Percentiles rank a stretch among this genome's conserved stretches.
Conservation (phyloP, 2,888 invertebrate genomes). For the Pyrochroa serraticornis region DNA sequence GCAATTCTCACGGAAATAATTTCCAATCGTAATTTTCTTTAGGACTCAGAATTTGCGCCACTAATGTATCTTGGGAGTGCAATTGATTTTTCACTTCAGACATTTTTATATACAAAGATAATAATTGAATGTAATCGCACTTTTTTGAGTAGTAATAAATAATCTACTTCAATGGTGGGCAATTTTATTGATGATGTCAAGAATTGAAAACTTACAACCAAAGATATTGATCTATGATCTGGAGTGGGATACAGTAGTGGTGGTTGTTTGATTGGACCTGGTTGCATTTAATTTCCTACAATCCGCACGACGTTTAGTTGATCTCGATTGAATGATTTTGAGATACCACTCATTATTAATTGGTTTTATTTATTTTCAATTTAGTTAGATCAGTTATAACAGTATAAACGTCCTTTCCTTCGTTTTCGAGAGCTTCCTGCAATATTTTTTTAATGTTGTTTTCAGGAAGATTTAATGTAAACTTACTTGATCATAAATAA, state of each 20-base stretch:
- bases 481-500: conserved; percentile 90
- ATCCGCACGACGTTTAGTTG: conserved; percentile 65
- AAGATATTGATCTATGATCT: conserved; percentile 51
- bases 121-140: conserved; percentile 74
- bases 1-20: conserved; percentile 68
- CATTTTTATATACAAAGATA: conserved; percentile 65
- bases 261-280: conserved; percentile 54
- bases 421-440: conserved; percentile 52
- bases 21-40: conserved; percentile 64
- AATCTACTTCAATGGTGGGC: conserved; percentile 63
- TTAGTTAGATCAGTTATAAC: conserved; percentile 50
- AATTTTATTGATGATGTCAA: background rate
- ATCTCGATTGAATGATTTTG: conserved; percentile 62
- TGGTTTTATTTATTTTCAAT: conserved; percentile 48
- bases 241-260: conserved; percentile 53
- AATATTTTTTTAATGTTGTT: background rate
- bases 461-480: conserved; percentile 1
- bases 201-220: conserved; percentile 42
- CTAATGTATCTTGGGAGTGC: conserved; percentile 64
- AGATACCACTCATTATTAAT: conserved; percentile 31
- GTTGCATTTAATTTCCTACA: conserved; percentile 60
- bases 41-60: conserved; percentile 58
- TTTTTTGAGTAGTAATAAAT: conserved; percentile 73
- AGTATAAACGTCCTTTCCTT: conserved; percentile 50
- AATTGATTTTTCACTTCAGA: conserved; percentile 59